Evolutionary conservation across 2,113 vertebrate species (phyloP).

Genomic region (Lamprotornis superbus): DNA sequence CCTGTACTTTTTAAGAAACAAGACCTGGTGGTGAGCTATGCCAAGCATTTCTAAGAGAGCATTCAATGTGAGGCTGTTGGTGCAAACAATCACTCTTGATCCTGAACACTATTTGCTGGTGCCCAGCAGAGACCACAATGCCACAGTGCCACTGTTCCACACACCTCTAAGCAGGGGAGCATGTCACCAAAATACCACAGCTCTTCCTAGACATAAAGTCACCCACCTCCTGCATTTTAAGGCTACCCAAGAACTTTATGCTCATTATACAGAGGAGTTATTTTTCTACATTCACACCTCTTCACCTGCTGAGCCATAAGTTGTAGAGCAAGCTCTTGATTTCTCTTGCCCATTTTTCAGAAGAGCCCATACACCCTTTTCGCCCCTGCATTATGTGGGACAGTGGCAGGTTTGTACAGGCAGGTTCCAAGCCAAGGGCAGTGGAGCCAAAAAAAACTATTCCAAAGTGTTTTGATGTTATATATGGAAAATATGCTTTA

Average conservation of each 20-base stretch:
- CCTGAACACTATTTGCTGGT: background rate
- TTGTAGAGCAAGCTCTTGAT: background rate
- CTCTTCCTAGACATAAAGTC: background rate
- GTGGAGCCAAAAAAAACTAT: background rate
- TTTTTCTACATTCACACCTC: background rate
- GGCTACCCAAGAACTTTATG: background rate
- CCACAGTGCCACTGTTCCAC: background rate
- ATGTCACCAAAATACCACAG: background rate
- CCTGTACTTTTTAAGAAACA: background rate
- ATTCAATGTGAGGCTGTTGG: background rate
- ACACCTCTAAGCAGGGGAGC: background rate
- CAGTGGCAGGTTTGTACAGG: background rate
- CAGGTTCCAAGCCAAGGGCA: background rate
- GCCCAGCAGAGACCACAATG: background rate
- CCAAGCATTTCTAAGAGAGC: background rate
- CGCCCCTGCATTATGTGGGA: background rate
- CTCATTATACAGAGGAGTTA: background rate
- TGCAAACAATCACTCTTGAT: background rate
- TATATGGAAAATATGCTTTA: background rate
- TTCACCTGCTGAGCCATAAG: background rate
- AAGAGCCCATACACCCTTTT: background rate
- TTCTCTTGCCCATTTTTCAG: background rate
- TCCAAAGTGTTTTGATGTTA: background rate
- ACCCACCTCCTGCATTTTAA: background rate
- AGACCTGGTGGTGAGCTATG: background rate